phyloP scores from a whole-genome alignment of 2,888 invertebrate genomes.

The Anoplius nigerrimus region DNA sequence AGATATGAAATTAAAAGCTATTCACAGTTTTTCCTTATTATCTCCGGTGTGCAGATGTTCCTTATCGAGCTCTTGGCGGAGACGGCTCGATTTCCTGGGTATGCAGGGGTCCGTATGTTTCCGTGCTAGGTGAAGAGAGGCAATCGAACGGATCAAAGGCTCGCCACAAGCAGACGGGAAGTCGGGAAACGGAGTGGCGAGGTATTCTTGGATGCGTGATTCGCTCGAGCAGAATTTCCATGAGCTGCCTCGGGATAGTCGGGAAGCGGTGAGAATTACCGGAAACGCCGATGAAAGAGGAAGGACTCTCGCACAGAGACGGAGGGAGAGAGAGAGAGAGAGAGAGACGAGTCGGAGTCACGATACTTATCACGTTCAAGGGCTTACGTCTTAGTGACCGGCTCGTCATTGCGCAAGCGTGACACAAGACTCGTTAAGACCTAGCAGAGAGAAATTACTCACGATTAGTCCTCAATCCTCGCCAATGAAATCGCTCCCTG shows the following conservation, averaged over 20 bases:
- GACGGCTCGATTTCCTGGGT: not conserved
- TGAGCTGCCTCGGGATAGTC: constrained; percentile 2
- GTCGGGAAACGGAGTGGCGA: constrained; percentile 24
- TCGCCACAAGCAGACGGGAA: constrained; percentile 16
- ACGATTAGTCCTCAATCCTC: too few species aligned
- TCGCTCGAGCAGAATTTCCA: not conserved
- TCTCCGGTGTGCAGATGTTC: too few species aligned
- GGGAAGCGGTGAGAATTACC: constrained; percentile 4
- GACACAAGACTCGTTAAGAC: too few species aligned
- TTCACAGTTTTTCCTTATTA: too few species aligned
- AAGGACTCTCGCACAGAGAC: not conserved
- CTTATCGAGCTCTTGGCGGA: not conserved
- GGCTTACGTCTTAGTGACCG: too few species aligned
- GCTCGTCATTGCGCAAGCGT: not conserved
- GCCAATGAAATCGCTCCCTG: too few species aligned
- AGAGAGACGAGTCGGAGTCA: too few species aligned
- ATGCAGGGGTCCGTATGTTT: not conserved
- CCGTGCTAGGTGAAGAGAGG: not conserved
- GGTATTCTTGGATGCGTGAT: constrained; percentile 18
- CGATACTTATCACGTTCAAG: too few species aligned
- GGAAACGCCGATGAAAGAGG: not conserved
- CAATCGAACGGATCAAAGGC: constrained; percentile 37
- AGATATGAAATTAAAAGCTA: too few species aligned
- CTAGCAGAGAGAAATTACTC: too few species aligned
- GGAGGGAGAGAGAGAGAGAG: not conserved